These are phyloP conservation scores for Sthenelais limicola DNA, from an alignment of 2,888 invertebrate species.

Conservation along the genomic window DNA sequence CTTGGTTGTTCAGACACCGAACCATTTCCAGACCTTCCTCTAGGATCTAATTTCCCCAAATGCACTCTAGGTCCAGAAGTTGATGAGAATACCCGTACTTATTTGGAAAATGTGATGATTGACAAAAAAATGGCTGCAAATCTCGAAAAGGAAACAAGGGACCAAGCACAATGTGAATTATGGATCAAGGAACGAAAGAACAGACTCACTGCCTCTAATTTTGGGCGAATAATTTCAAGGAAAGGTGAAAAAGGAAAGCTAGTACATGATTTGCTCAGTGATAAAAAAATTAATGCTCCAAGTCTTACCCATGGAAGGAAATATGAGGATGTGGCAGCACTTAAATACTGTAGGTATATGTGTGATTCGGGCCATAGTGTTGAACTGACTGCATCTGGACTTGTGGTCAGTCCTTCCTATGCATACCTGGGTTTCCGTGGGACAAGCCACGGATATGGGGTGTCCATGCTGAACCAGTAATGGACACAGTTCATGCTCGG, in stretches of 20 bases:
- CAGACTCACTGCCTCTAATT: neutral
- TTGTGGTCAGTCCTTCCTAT: neutral
- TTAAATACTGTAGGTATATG: neutral
- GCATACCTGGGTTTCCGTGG: neutral
- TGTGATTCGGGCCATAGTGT: neutral
- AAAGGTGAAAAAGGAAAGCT: neutral
- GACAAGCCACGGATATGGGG: no score
- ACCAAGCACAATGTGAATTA: neutral
- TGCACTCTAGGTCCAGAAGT: no score
- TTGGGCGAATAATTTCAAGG: neutral
- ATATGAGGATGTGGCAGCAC: neutral
- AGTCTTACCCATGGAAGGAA: neutral
- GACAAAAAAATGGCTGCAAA: neutral
- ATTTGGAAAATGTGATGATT: neutral
- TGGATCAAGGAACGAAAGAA: neutral
- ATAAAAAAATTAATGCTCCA: neutral
- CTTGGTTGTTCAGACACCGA: neutral
- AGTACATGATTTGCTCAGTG: neutral
- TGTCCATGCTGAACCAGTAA: no score
- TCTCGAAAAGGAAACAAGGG: neutral
- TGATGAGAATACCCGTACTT: no score
- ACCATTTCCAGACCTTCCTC: no score
- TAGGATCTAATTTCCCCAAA: no score
- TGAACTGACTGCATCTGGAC: neutral
- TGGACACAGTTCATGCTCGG: no score